Base-by-base conservation (phyloP, 2,797 vertebrate species). In the Margarornis squamiger region DNA sequence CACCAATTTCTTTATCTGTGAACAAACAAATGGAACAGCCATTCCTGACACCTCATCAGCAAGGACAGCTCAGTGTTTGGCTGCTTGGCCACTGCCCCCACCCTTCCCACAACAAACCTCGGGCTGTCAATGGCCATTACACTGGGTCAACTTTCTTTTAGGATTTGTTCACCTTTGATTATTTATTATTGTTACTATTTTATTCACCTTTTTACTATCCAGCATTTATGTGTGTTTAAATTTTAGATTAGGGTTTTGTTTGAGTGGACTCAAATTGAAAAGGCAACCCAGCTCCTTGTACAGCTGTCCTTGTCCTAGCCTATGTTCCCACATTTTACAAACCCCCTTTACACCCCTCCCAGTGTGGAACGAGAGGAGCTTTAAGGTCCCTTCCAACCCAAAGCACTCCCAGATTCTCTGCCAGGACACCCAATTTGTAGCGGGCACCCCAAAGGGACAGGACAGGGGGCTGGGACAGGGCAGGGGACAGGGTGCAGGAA, bases 191-290 rank as follows among this genome's bases (percentile, higher is more conserved):
- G 34, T 36, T 36, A 27, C 13, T 59, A 39, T 29, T 61, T 39
- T 61, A 39, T 24, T 29, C 36, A 29, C 26, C 8, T 27, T 61
- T 99, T 99, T 90, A 99, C 99, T 58, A 96, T 99, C 98, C 96
- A 99, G 91, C 99, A 99, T 99, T 98, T 99, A 99, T 7, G 98
- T 7, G 98, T 98, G 98, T 77, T 99, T 98, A 97, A 99, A 99
- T 96, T 99, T 99, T 23, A 99, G 98, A 96, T 99, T 98, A 59
- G 99, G 98, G 45, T 99, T 99, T 97, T 99, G 4, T 45, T 20
- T 14, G 41, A 43, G 30, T 1, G 4, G 16, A 24, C 9, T 72
- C 34, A 8, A 41, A 20, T 6, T 70, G 29, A 58, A n/a, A 52
- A 58, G 22, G 43, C 19, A 88, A 23, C 6, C 3, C 29, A 78